phyloP scores from a whole-genome alignment of 2,113 vertebrate species.

The Carassius gibelio region DNA sequence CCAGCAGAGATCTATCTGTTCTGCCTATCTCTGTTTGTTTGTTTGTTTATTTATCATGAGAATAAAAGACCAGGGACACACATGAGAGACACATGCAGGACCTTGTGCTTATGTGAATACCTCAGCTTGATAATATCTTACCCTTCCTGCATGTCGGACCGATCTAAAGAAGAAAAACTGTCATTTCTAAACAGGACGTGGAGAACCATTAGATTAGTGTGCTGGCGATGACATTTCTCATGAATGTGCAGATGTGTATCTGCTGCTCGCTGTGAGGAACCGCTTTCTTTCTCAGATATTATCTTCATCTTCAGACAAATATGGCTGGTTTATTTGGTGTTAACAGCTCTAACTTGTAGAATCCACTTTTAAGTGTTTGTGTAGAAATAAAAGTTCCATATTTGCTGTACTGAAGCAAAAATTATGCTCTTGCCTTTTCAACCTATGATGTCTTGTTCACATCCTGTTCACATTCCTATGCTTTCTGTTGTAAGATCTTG shows the following conservation, averaged over 20 bases:
- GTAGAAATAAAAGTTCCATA: background rate
- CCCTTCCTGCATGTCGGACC: background rate
- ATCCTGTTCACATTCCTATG: slow-evolving; percentile 12
- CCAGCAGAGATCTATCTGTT: slow-evolving; percentile 21
- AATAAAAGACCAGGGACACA: background rate
- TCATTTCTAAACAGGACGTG: background rate
- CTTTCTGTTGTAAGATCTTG: background rate
- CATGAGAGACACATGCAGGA: background rate
- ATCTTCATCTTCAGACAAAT: background rate
- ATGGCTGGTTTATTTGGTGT: background rate
- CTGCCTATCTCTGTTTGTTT: background rate
- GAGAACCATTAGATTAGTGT: slow-evolving; percentile 35
- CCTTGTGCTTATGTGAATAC: background rate
- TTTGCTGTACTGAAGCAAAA: background rate
- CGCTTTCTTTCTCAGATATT: background rate
- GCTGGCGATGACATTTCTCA: slow-evolving; percentile 22
- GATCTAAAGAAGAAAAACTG: background rate
- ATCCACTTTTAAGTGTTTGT: background rate
- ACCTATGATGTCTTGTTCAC: background rate
- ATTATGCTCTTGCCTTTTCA: background rate
- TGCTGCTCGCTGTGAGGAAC: background rate
- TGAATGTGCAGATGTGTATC: slow-evolving; percentile 29
- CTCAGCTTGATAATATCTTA: slow-evolving; percentile 10
- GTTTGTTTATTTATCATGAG: background rate
- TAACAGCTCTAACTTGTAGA: background rate